Base-by-base conservation (phyloP, 2,113 vertebrate species). In the Phrynocephalus versicolor region DNA sequence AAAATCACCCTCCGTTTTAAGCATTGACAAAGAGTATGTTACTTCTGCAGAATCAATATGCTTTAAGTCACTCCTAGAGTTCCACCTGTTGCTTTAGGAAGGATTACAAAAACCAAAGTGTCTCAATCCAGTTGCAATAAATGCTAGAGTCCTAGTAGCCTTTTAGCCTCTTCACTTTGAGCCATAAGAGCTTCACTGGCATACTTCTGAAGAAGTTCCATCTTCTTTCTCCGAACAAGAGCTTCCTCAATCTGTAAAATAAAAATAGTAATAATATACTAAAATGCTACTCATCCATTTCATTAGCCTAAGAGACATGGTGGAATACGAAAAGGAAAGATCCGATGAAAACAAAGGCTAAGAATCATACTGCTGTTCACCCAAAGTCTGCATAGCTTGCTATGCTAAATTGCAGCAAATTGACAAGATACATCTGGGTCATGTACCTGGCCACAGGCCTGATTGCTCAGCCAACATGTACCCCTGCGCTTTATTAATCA, bases 121-220 rank as follows among this genome's bases (percentile, higher is more conserved):
- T n/a, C 33, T 12, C 71, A 51, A 51, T 51, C 10, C 45, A 51
- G 45, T 51, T 51, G 45, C 45, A 30, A 14, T 58, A 83, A 30
- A 0, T 0, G n/a, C 94, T 95, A 99, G 64, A 99, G 84, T 0
- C 99, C 99, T 75, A 99, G 37, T 13, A 99, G 96, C 3, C 97
- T 94, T 89, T 95, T 97, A 79, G 99, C 98, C 33, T 99, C 98
- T 81, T 98, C 97, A 0, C 98, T 99, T 92, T 99, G 99, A 3
- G 98, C 98, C 96, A 98, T 97, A n/a, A 99, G 94, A 15, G 97
- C 97, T 93, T 99, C 98, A 25, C 98, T 99, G 85, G 98, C 98
- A 0, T 99, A 99, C n/a, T 98, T 99, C 93, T 98, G 97, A 37
- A 99, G 94, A 62, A 99, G 92, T 89, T 99, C 99, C 98, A 99